Conservation (phyloP, 1,140 invertebrate genomes). For the Macrocentrus cingulum region DNA sequence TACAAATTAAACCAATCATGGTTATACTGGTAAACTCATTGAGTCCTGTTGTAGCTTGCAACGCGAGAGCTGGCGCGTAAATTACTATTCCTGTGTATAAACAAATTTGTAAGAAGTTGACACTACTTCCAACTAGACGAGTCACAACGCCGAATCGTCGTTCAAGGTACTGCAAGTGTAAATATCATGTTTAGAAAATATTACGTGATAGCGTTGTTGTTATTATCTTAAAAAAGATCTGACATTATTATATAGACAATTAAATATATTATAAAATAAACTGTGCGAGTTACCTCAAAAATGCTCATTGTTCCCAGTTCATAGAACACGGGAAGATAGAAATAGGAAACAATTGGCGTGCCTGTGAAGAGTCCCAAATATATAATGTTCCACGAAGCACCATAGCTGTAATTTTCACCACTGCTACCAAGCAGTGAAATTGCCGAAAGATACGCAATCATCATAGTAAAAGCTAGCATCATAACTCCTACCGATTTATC, state of each 20-base stretch:
- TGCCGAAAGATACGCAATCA: slow-evolving; percentile 94
- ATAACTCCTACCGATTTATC: slow-evolving; percentile 74
- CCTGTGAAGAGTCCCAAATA: slow-evolving; percentile 75
- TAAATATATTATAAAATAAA: too few species aligned
- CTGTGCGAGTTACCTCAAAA: slow-evolving; percentile 80
- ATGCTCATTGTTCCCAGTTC: slow-evolving; percentile 81
- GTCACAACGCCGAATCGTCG: slow-evolving; percentile 72
- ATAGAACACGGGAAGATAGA: slow-evolving; percentile 90
- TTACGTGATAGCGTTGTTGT: neutral
- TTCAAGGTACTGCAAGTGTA: slow-evolving; percentile 72
- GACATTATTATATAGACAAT: too few species aligned
- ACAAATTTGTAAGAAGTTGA: slow-evolving; percentile 80
- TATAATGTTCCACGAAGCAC: slow-evolving; percentile 77
- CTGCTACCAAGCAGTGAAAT: slow-evolving; percentile 86
- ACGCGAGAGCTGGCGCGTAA: slow-evolving; percentile 87
- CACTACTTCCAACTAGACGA: slow-evolving; percentile 71
- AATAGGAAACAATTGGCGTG: slow-evolving; percentile 75
- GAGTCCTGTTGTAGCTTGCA: slow-evolving; percentile 86
- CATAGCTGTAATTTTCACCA: slow-evolving; percentile 80
- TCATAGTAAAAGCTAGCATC: slow-evolving; percentile 84
- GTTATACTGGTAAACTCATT: slow-evolving; percentile 75
- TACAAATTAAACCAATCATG: slow-evolving; percentile 77
- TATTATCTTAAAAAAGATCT: neutral
- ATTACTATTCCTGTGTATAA: slow-evolving; percentile 92
- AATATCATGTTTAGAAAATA: neutral